Conservation (phyloP, 2,113 vertebrate species). For the Columba livia region DNA sequence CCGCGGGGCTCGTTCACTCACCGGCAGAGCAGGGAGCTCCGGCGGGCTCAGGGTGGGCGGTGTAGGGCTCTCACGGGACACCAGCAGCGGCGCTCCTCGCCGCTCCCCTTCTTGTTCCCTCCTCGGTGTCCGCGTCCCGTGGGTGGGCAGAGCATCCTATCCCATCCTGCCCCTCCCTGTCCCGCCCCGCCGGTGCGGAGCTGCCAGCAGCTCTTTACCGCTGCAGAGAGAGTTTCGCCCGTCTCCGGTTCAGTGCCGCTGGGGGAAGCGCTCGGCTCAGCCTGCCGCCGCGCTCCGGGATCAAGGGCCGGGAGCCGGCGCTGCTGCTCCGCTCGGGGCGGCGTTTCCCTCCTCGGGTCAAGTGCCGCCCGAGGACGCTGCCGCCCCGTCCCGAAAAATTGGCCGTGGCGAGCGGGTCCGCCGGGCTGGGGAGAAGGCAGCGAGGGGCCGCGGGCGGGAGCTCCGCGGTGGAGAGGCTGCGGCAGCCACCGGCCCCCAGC, state of each 20-base stretch:
- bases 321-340: not conserved
- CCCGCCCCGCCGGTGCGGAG: not conserved
- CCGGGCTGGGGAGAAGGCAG: not conserved
- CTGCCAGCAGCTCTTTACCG: not conserved
- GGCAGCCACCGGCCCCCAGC: not conserved
- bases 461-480: not conserved
- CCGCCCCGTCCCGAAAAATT: too few species aligned
- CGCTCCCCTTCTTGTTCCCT: not conserved
- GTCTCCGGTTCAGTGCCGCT: fast-evolving
- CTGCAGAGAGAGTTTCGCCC: too few species aligned
- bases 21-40: not conserved
- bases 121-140: not conserved
- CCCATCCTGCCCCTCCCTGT: too few species aligned
- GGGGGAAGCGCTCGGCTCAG: not conserved
- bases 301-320: too few species aligned
- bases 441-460: not conserved
- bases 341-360: not conserved
- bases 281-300: too few species aligned
- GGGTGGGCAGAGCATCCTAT: not conserved
- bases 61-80: not conserved
- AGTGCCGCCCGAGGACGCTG: not conserved
- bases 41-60: not conserved
- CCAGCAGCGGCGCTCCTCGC: not conserved
- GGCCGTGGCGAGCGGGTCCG: not conserved
- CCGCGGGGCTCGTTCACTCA: not conserved